Conservation (phyloP, 2,113 vertebrate species). For the Marmota flaviventris region DNA sequence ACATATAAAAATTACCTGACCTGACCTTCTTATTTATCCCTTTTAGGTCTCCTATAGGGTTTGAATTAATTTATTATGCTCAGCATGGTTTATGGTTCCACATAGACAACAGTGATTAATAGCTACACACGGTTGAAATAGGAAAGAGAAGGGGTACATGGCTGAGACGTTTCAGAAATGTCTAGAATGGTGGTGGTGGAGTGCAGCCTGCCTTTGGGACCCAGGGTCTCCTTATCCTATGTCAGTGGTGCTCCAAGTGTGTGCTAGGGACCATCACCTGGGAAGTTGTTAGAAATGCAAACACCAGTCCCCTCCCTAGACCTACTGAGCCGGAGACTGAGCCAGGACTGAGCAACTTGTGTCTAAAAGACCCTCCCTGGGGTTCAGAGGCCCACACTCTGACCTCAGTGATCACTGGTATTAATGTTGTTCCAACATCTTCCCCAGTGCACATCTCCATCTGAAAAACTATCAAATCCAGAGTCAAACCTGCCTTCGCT, state of each 20-base stretch:
- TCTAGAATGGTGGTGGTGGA: background rate
- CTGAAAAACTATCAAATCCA: fast-evolving
- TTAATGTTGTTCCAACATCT: background rate
- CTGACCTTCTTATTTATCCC: background rate
- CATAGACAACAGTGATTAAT: background rate
- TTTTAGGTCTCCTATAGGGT: background rate
- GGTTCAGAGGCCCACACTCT: background rate
- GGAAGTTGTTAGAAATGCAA: background rate
- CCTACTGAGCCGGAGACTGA: background rate
- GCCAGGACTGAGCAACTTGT: background rate
- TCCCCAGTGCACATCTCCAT: background rate
- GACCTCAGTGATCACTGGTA: background rate
- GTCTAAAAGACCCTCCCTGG: background rate
- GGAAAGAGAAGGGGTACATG: background rate
- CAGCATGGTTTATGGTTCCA: background rate
- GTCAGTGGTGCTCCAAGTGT: background rate
- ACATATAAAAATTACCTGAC: background rate
- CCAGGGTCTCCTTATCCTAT: background rate
- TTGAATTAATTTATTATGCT: background rate
- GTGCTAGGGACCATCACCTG: background rate
- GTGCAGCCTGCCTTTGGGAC: background rate
- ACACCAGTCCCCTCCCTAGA: background rate
- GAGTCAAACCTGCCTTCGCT: background rate
- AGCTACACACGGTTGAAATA: background rate
- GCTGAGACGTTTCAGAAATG: background rate